Percentiles rank a stretch among this genome's conserved stretches.
Conservation (phyloP, 2,113 vertebrate genomes). For the Seriola quinqueradiata region DNA sequence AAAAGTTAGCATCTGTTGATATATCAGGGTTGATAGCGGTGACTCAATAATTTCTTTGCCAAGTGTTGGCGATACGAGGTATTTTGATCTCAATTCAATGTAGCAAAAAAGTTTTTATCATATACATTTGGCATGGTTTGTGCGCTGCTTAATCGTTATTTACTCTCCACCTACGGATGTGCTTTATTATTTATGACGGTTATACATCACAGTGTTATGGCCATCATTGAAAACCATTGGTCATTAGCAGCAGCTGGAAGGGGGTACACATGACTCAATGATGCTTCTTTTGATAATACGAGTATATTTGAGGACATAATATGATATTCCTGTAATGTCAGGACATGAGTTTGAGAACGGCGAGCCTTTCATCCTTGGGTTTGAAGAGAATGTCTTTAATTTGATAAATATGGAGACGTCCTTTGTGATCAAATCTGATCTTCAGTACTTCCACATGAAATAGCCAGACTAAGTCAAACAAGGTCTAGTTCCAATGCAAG, state of each 20-base stretch:
- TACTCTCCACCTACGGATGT: not conserved
- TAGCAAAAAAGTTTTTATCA: not conserved
- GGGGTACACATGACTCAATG: not conserved
- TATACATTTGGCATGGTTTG: not conserved
- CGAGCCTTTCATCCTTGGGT: not conserved
- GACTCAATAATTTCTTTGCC: not conserved
- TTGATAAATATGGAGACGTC: slow-evolving; percentile 3
- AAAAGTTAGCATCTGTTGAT: slow-evolving; percentile 4
- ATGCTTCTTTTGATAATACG: not conserved
- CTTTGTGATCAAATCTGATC: slow-evolving; percentile 6
- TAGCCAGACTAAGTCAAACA: slow-evolving; percentile 8
- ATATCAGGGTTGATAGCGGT: not conserved
- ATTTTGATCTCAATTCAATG: not conserved
- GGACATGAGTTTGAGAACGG: not conserved
- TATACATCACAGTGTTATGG: not conserved
- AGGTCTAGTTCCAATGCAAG: slow-evolving; percentile 21
- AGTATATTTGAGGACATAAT: not conserved
- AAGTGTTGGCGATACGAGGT: not conserved
- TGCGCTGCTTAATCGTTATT: not conserved
- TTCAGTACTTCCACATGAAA: slow-evolving; percentile 9
- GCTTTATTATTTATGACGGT: not conserved
- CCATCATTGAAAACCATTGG: not conserved
- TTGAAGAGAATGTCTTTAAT: slow-evolving; percentile 14
- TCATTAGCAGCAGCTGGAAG: not conserved
- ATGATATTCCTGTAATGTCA: not conserved